Conservation (phyloP, 2,113 vertebrate genomes). For the Atlantisia rogersi region DNA sequence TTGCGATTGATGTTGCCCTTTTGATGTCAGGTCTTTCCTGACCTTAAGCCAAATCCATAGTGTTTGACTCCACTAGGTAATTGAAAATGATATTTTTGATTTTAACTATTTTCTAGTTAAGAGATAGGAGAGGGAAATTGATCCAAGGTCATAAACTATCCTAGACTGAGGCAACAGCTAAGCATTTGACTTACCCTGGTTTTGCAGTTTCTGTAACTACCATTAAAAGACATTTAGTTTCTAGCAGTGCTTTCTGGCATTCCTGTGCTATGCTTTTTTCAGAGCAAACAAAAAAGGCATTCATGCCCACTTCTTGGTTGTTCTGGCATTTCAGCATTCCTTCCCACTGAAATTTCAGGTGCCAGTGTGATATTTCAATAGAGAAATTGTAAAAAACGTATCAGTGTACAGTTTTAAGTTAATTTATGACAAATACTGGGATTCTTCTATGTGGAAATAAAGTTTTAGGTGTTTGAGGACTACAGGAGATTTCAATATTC, state of each 20-base stretch:
- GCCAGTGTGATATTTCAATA: not conserved
- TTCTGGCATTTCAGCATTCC: not conserved
- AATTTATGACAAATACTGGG: not conserved
- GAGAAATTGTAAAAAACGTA: not conserved
- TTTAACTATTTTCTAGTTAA: not conserved
- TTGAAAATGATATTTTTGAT: not conserved
- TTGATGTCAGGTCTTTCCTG: not conserved
- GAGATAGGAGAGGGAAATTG: not conserved
- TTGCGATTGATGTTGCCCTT: not conserved
- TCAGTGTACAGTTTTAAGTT: not conserved
- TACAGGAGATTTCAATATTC: not conserved
- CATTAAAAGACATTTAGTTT: not conserved
- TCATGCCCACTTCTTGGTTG: not conserved
- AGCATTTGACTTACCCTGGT: not conserved
- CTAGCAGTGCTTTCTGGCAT: not conserved
- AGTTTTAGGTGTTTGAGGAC: not conserved
- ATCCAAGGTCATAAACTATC: not conserved
- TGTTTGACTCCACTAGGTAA: not conserved
- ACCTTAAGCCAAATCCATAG: not conserved
- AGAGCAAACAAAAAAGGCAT: not conserved
- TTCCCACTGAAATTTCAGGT: not conserved
- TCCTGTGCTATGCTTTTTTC: not conserved
- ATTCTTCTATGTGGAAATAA: not conserved
- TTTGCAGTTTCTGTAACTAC: not conserved
- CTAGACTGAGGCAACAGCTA: not conserved